Percentiles rank a stretch among this genome's conserved stretches.
Evolutionary conservation across 2,888 invertebrate species (phyloP).

Genomic region (Lacanobia wlatinum): DNA sequence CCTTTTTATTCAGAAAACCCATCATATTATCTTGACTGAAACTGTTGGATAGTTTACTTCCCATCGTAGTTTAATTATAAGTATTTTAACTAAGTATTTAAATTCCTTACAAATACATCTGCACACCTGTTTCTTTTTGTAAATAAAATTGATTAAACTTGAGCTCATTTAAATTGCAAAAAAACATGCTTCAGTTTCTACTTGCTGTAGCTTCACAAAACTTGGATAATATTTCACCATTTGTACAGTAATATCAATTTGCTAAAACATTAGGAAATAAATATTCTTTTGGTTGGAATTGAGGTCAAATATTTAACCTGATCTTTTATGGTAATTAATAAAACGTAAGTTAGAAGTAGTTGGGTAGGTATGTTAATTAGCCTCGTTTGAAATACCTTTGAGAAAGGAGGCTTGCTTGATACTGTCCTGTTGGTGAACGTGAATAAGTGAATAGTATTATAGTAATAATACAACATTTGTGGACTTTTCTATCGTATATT

Average conservation of each 20-base stretch:
- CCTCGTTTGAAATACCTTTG: conserved; percentile 13
- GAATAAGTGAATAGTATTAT: background rate
- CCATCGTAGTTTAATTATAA: background rate
- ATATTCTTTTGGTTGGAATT: background rate
- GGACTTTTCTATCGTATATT: no score
- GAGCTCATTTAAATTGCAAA: background rate
- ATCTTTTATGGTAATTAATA: conserved; percentile 23
- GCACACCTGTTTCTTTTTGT: background rate
- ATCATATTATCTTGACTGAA: background rate
- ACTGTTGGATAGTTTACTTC: background rate
- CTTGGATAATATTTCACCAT: background rate
- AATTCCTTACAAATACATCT: background rate
- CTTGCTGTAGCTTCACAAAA: background rate
- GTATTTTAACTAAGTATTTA: background rate
- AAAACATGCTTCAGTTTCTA: background rate
- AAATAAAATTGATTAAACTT: background rate
- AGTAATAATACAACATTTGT: background rate
- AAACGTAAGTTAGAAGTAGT: conserved; percentile 3
- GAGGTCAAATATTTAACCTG: conserved; percentile 16
- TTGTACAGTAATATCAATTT: background rate
- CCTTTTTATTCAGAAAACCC: background rate
- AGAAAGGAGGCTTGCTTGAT: background rate
- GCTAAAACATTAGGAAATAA: background rate
- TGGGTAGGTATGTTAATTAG: conserved; percentile 27
- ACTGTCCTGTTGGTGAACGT: background rate